These are phyloP conservation scores for Epiblema foenella DNA, from an alignment of 2,888 invertebrate genomes.

Conservation along the genomic window DNA sequence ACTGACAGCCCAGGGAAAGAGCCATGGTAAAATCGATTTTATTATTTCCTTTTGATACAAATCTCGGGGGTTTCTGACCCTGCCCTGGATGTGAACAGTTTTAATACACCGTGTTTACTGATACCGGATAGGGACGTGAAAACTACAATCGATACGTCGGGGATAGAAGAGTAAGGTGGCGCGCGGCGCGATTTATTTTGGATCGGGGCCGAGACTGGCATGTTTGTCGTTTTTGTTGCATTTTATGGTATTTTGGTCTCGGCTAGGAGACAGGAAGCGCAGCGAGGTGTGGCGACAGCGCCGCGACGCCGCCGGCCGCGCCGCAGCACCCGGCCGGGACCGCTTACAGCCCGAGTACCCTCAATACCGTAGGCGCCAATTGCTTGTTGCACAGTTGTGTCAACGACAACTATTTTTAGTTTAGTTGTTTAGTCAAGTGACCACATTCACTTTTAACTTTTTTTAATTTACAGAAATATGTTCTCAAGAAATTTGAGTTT, in stretches of 20 bases:
- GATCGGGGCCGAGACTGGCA: conserved; percentile 63
- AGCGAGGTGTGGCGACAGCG: background rate
- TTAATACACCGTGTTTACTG: background rate
- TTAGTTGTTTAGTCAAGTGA: conserved; percentile 6
- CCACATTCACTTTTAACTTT: no score
- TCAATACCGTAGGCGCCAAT: background rate
- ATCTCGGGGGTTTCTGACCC: conserved; percentile 21
- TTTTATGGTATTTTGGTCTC: conserved; percentile 58
- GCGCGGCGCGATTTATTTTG: conserved; percentile 65
- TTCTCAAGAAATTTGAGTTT: no score
- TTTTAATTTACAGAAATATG: no score
- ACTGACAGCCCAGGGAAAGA: conserved; percentile 89
- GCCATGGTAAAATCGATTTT: conserved; percentile 88
- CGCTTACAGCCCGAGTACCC: background rate
- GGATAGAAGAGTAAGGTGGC: conserved; percentile 33
- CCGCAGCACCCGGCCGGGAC: background rate
- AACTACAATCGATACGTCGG: conserved; percentile 38
- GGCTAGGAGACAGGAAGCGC: conserved; percentile 39
- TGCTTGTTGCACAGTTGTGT: conserved; percentile 13
- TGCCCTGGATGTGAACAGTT: background rate
- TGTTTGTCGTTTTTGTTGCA: conserved; percentile 63
- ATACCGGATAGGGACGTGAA: background rate
- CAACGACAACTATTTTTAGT: conserved; percentile 16
- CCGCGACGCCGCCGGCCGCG: background rate
- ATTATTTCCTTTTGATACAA: conserved; percentile 39